Evolutionary conservation across 2,113 vertebrate genomes (phyloP).

Genomic region (Propithecus coquereli): DNA sequence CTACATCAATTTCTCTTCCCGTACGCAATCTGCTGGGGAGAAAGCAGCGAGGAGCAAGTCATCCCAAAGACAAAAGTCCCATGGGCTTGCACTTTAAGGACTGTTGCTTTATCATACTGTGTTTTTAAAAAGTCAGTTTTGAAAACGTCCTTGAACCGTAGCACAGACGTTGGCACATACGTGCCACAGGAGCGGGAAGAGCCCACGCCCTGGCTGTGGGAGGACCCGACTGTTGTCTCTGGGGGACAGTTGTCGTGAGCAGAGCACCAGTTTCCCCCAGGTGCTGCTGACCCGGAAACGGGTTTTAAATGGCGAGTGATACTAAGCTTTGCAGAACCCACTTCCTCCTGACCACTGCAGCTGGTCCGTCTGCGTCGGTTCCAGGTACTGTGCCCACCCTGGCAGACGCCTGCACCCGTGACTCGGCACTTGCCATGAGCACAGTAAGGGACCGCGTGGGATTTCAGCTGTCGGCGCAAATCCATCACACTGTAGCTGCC

Average conservation of each 20-base stretch:
- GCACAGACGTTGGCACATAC: neutral
- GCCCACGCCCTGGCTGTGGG: no score
- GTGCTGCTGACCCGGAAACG: neutral
- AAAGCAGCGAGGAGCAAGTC: neutral
- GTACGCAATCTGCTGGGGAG: no score
- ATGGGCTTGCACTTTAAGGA: neutral
- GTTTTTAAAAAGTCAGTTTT: neutral
- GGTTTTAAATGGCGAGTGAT: neutral
- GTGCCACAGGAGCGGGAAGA: neutral
- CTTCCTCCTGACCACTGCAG: neutral
- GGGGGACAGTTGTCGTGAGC: no score
- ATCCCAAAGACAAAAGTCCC: neutral
- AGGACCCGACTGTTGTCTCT: neutral
- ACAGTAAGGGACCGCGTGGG: neutral
- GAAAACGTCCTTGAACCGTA: accelerated
- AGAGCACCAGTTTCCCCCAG: no score
- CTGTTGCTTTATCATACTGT: accelerated
- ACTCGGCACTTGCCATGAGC: neutral
- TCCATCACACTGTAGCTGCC: accelerated
- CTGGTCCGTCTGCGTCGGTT: neutral
- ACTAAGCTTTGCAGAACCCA: no score
- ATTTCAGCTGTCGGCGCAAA: neutral
- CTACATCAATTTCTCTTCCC: neutral
- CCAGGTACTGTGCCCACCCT: neutral
- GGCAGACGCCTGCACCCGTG: neutral